Evolutionary conservation across 2,888 invertebrate species (phyloP).

Genomic region (Clunio marinus): DNA sequence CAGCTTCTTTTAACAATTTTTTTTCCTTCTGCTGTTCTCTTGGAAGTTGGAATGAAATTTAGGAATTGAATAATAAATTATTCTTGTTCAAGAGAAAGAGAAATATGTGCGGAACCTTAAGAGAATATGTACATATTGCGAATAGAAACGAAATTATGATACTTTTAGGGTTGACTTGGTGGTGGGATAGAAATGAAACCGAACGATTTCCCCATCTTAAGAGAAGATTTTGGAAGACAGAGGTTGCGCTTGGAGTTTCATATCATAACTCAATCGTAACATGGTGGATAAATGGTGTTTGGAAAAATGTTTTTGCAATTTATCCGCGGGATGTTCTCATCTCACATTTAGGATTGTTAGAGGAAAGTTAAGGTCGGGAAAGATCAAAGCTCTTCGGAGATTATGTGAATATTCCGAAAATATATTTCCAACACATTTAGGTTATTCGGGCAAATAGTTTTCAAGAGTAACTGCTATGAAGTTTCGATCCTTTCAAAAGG

Average conservation of each 20-base stretch:
- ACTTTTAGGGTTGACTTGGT: not conserved
- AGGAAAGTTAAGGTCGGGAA: too few relatives aligned
- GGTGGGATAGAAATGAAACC: not conserved
- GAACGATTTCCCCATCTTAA: not conserved
- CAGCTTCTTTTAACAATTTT: not conserved
- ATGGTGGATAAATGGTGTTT: not conserved
- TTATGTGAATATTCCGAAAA: too few relatives aligned
- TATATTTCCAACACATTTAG: too few relatives aligned
- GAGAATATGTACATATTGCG: not conserved
- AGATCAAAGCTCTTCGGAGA: too few relatives aligned
- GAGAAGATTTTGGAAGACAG: too few relatives aligned
- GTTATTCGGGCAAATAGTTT: too few relatives aligned
- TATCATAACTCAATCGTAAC: too few relatives aligned
- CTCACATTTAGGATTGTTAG: too few relatives aligned
- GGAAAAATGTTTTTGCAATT: not conserved
- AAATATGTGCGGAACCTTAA: not conserved
- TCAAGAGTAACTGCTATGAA: too few relatives aligned
- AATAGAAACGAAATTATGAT: constrained; percentile 3
- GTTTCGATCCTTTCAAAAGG: too few relatives aligned
- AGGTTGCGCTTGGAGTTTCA: too few relatives aligned
- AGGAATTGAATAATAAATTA: constrained; percentile 33
- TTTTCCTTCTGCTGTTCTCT: not conserved
- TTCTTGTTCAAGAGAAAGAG: not conserved
- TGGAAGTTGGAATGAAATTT: constrained; percentile 23
- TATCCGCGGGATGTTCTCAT: too few relatives aligned